Percentiles rank a stretch among this genome's conserved stretches.
These are phyloP conservation scores for Alouatta caraya DNA, from an alignment of 2,797 vertebrate genomes.

Conservation along the genomic window DNA sequence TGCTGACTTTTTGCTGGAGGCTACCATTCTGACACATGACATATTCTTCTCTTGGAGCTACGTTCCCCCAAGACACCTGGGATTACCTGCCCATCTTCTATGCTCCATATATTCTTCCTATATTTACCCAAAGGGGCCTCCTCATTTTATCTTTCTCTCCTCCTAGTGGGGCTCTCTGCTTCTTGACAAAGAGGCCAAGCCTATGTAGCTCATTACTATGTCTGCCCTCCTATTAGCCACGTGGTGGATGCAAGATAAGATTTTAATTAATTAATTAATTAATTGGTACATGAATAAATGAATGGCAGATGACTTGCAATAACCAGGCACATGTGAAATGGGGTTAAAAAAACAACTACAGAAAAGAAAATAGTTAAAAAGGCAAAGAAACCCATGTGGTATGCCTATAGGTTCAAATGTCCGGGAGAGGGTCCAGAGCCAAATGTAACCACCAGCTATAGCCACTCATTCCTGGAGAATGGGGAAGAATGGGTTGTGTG, in stretches of 20 bases:
- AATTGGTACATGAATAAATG: not conserved
- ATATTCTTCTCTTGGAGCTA: not conserved
- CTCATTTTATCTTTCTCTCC: not conserved
- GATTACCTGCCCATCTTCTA: not conserved
- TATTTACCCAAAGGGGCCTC: not conserved
- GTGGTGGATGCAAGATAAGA: not conserved
- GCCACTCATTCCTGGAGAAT: not conserved
- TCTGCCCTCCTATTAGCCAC: not conserved
- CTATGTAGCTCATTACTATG: not conserved
- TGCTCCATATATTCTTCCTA: not conserved
- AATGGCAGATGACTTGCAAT: not conserved
- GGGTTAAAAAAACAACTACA: not conserved
- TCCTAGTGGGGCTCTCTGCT: not conserved
- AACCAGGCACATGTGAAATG: not conserved
- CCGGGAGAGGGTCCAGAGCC: not conserved
- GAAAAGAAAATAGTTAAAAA: not conserved
- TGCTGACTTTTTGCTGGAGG: not conserved
- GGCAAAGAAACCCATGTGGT: not conserved
- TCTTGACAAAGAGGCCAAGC: not conserved
- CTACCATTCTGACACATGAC: not conserved
- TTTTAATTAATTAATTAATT: not conserved
- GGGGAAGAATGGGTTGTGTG: not conserved
- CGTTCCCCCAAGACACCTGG: not conserved
- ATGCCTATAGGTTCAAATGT: not conserved
- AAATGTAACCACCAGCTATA: not conserved